Percentiles rank a stretch among this genome's conserved stretches.
Conservation (phyloP, 2,888 invertebrate genomes). For the Drosophila nr. medialis region DNA sequence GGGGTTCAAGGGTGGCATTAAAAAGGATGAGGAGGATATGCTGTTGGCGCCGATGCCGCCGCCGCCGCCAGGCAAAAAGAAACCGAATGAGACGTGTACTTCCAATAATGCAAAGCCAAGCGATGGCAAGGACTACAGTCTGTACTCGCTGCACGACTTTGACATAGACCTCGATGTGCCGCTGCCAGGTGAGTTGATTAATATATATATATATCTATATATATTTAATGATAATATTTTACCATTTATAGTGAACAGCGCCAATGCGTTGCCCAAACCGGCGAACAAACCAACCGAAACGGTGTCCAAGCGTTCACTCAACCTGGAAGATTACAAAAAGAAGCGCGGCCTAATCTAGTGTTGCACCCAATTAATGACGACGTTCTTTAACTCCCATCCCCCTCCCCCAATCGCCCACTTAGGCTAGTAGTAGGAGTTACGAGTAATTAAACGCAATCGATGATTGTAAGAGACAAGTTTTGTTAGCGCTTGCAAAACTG, state of each 20-base stretch:
- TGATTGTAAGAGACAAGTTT: slow-evolving; percentile 16
- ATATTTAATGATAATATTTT: neutral
- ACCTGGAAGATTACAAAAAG: slow-evolving; percentile 96
- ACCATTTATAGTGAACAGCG: slow-evolving; percentile 87
- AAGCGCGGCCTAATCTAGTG: slow-evolving; percentile 93
- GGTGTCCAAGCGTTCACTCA: slow-evolving; percentile 93
- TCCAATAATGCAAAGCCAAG: slow-evolving; percentile 60
- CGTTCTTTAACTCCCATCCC: neutral
- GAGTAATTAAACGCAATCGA: slow-evolving; percentile 45
- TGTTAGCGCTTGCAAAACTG: slow-evolving; percentile 40
- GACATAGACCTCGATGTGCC: slow-evolving; percentile 97
- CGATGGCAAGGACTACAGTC: slow-evolving; percentile 86
- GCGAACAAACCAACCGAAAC: slow-evolving; percentile 90
- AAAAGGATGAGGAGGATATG: slow-evolving; percentile 81
- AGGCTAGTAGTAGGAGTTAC: slow-evolving; percentile 41
- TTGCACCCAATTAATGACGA: slow-evolving; percentile 20
- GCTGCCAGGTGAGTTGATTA: slow-evolving; percentile 87
- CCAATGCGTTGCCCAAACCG: slow-evolving; percentile 91
- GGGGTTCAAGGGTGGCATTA: slow-evolving; percentile 87
- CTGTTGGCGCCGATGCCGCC: slow-evolving; percentile 70
- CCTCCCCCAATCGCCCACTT: neutral
- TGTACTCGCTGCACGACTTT: slow-evolving; percentile 93
- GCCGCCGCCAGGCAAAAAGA: slow-evolving; percentile 84
- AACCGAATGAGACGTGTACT: slow-evolving; percentile 84
- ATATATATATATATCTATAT: neutral